phyloP scores from a whole-genome alignment of 2,113 vertebrate species.

The Microcebus griseorufus region DNA sequence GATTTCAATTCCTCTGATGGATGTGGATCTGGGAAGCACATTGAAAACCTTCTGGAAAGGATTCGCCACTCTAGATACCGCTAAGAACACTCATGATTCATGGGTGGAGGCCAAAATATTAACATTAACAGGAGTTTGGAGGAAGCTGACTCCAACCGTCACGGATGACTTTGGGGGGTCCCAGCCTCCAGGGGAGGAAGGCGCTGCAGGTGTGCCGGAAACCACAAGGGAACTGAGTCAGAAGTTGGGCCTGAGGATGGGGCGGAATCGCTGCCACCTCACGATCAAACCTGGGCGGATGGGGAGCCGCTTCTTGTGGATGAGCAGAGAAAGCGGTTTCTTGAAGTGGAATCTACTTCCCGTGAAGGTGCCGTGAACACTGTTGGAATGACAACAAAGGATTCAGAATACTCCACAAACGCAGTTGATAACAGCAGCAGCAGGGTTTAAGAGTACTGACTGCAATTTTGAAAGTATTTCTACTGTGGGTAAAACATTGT shows the following conservation, averaged over 20 bases:
- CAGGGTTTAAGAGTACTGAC: neutral
- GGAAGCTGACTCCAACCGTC: neutral
- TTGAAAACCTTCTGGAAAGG: neutral
- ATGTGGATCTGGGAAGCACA: neutral
- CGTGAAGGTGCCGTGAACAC: neutral
- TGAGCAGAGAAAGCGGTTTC: neutral
- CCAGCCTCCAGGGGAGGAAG: neutral
- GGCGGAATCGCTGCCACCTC: neutral
- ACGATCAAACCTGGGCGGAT: neutral
- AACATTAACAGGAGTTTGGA: neutral
- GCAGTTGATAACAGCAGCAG: neutral
- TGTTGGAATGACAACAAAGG: no score
- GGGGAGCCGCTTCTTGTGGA: neutral
- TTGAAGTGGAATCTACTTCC: neutral
- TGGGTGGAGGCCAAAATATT: no score
- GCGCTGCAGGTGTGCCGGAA: neutral
- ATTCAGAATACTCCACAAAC: neutral
- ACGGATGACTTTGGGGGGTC: neutral
- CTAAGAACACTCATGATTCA: no score
- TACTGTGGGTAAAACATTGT: neutral
- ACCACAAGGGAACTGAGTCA: neutral
- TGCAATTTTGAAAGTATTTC: neutral
- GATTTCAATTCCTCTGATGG: neutral
- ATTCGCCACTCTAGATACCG: neutral
- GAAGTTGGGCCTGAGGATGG: neutral